Conservation (phyloP, 2,797 vertebrate genomes). For the Setipinna tenuifilis region DNA sequence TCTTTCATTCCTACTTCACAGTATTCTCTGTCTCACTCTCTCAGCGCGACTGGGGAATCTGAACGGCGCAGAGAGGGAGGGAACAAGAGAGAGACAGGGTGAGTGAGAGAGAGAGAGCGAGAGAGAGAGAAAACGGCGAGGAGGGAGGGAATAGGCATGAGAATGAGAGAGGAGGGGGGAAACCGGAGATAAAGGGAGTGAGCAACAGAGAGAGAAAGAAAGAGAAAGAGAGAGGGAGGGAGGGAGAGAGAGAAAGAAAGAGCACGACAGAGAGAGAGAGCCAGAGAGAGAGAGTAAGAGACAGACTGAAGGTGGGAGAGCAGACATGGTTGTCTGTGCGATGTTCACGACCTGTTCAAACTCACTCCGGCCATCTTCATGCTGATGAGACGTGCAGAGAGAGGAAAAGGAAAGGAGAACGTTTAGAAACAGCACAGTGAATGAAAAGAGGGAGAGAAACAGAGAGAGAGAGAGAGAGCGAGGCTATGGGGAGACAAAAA, state of each 20-base stretch:
- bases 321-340: constrained; percentile 7
- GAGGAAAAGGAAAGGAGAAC: background rate
- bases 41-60: constrained; percentile 85
- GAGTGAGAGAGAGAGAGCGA: constrained; percentile 51
- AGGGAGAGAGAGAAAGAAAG: constrained; percentile 60
- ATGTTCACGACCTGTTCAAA: background rate
- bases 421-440: constrained; percentile 14
- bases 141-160: constrained; percentile 53
- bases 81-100: constrained; percentile 38
- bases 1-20: constrained; percentile 22
- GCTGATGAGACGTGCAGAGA: constrained; percentile 26
- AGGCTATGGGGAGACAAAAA: constrained; percentile 33
- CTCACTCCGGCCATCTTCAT: background rate
- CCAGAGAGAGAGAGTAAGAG: constrained; percentile 56
- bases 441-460: constrained; percentile 35
- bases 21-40: constrained; percentile 65
- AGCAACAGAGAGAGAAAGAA: constrained; percentile 62
- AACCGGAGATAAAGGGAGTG: constrained; percentile 66
- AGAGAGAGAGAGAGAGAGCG: constrained; percentile 62
- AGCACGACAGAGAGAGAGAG: constrained; percentile 68
- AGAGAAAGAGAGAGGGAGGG: constrained; percentile 36
- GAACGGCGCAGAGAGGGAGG: constrained; percentile 63
- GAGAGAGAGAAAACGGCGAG: constrained; percentile 30
- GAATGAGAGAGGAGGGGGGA: constrained; percentile 55
- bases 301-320: constrained; percentile 50